A percentile compares a stretch with the other conserved stretches of the same genome.
Conservation (phyloP, 2,797 vertebrate species). For the Petrocephalus sullivani region DNA sequence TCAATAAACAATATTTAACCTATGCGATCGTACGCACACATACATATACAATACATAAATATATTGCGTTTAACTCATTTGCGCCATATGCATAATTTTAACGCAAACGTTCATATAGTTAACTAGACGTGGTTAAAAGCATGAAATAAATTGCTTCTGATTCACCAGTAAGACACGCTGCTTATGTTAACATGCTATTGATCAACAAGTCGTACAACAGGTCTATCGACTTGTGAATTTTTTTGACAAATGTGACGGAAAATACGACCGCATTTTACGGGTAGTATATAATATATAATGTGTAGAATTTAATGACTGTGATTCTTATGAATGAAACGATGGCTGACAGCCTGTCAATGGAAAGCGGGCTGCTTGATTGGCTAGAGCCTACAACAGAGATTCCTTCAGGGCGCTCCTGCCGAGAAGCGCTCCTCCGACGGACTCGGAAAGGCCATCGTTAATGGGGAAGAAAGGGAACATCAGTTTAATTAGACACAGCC, state of each 20-base stretch:
- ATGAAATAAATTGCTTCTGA: not conserved
- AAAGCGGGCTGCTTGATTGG: not conserved
- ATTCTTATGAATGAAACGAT: slow-evolving; percentile 43
- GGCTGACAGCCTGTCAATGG: slow-evolving; percentile 30
- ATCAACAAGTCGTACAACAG: not conserved
- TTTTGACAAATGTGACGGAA: not conserved
- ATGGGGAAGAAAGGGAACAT: slow-evolving; percentile 12
- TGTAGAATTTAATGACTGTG: slow-evolving; percentile 1
- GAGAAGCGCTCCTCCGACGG: not conserved
- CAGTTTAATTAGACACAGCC: slow-evolving; percentile 10
- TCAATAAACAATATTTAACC: slow-evolving; percentile 11
- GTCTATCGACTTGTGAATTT: not conserved
- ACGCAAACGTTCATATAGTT: not conserved
- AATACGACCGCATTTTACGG: not conserved
- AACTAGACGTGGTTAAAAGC: not conserved
- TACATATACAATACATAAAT: not conserved
- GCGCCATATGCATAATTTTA: not conserved
- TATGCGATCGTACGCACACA: not conserved
- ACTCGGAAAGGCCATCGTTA: slow-evolving; percentile 22
- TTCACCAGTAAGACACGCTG: not conserved
- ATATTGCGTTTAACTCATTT: not conserved
- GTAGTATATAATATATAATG: not conserved
- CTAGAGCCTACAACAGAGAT: not conserved
- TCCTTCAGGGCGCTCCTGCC: not conserved
- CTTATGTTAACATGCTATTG: not conserved